Base-by-base conservation (phyloP, 2,888 invertebrate species). In the Microctonus brassicae region DNA sequence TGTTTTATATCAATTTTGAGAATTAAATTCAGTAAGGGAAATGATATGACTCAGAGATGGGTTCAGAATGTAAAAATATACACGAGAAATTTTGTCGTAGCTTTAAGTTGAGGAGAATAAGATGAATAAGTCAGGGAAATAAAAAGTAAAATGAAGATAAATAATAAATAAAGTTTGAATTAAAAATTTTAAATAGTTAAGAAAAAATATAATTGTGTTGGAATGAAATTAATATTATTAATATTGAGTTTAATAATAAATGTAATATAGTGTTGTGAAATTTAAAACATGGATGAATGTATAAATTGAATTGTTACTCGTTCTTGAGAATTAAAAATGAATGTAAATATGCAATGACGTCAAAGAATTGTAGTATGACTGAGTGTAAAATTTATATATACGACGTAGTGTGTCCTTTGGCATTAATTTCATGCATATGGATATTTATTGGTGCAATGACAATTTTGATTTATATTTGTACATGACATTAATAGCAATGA, bases 51-150 rank as follows among this genome's bases (percentile, higher is more conserved):
- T 63, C 63, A 52, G 52, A 52, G 22, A 26, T 4, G 26, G 2
- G 26, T 47, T 10, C 9, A 17, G 13, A 24, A 17, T n/a, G 29
- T 26, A 63, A 63, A 52, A 63, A 63, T 63, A 63, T 63, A 42
- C 63, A 63, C 63, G 34, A 63, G 34, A 29, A 47, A 55, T 17
- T 17, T 47, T 22, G 60, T 20, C 20, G 36, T 6, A 17, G 42
- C n/a, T 9, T 24, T 29, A 11, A 29, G 2, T 61, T 10, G 36
- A 47, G 17, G 29, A 29, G 33, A 52, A 52, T 52, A 63, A 9
- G 20, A 24, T 42, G 42, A 24, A 62, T 13, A n/a, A 61, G 22
- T 11, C 22, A 9, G 3, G 22, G 22, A 24, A 53, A 47, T 20
- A 53, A 11, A 20, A 53, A 20, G 5, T 7, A 53, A 53, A 55